Conservation (phyloP, 1,140 invertebrate species). For the Ptiloglossa arizonensis region DNA sequence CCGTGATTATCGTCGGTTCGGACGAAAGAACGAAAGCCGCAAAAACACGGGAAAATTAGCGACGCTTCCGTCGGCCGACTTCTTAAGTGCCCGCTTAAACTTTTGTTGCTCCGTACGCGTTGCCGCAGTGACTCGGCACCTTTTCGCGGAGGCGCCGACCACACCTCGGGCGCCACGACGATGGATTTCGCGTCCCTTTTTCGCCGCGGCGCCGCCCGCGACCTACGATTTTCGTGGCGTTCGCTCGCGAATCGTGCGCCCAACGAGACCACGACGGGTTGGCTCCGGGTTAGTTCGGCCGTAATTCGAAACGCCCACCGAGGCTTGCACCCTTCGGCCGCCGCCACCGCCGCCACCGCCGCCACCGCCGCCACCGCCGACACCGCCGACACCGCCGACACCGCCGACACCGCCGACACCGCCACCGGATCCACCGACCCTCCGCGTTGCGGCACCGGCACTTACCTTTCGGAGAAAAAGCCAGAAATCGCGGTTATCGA, state of each 20-base stretch:
- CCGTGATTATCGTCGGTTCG: conserved; percentile 44
- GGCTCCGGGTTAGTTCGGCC: conserved; percentile 13
- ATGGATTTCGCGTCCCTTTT: conserved; percentile 54
- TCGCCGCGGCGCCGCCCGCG: conserved; percentile 11
- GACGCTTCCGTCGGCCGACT: conserved; percentile 66
- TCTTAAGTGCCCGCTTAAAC: conserved; percentile 72
- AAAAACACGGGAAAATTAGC: conserved; percentile 71
- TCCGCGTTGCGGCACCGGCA: too few species aligned
- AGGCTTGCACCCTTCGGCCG: conserved; percentile 42
- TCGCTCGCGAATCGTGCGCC: too few species aligned
- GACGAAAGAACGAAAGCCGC: conserved; percentile 12
- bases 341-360: conserved; percentile 18
- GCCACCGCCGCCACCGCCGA: too few species aligned
- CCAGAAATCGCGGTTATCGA: too few species aligned
- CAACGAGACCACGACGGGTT: too few species aligned
- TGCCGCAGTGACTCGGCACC: conserved; percentile 59
- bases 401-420: too few species aligned
- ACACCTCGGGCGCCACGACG: conserved; percentile 76
- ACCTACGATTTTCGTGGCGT: not conserved
- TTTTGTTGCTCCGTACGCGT: conserved; percentile 63
- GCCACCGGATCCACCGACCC: too few species aligned
- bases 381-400: conserved; percentile 6
- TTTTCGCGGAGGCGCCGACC: conserved; percentile 70
- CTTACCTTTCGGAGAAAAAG: too few species aligned
- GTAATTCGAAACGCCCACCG: conserved; percentile 35